Percentiles rank a stretch among this genome's conserved stretches.
phyloP scores from a whole-genome alignment of 2,797 vertebrate species.

The Salmo trutta region DNA sequence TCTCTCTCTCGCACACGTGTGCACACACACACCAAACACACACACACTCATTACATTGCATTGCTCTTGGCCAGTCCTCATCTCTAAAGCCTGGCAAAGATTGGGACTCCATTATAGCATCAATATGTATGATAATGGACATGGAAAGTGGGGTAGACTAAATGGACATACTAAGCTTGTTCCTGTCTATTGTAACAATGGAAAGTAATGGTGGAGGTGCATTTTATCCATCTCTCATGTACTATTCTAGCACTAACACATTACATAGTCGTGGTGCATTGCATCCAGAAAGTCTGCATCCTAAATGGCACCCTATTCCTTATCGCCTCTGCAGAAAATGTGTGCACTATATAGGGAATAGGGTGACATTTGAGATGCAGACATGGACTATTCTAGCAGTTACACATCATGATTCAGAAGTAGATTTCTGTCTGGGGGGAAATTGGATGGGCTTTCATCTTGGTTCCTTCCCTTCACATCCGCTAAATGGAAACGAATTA shows the following conservation, averaged over 20 bases:
- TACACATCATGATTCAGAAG: neutral
- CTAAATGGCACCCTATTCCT: too few relatives aligned
- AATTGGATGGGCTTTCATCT: slow-evolving; percentile 39
- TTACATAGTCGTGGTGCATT: neutral
- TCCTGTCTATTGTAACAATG: neutral
- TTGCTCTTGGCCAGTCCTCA: neutral
- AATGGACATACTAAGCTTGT: neutral
- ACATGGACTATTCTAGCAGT: neutral
- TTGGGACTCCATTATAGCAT: slow-evolving; percentile 6
- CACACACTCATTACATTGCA: slow-evolving; percentile 10
- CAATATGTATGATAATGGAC: neutral
- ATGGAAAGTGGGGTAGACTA: slow-evolving; percentile 11
- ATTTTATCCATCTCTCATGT: neutral
- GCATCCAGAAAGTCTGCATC: too few relatives aligned
- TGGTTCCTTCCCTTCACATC: slow-evolving; percentile 46
- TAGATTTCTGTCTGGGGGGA: slow-evolving; percentile 14
- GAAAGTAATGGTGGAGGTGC: neutral
- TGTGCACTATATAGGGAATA: too few relatives aligned
- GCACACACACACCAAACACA: too few relatives aligned
- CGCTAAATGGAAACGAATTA: slow-evolving; percentile 50
- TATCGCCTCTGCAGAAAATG: too few relatives aligned
- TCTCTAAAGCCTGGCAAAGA: neutral
- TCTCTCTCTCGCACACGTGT: too few relatives aligned
- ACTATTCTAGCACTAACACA: neutral
- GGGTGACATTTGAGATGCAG: too few relatives aligned